Evolutionary conservation across 2,888 invertebrate species (phyloP).

Genomic region (Spicauda simplicius): DNA sequence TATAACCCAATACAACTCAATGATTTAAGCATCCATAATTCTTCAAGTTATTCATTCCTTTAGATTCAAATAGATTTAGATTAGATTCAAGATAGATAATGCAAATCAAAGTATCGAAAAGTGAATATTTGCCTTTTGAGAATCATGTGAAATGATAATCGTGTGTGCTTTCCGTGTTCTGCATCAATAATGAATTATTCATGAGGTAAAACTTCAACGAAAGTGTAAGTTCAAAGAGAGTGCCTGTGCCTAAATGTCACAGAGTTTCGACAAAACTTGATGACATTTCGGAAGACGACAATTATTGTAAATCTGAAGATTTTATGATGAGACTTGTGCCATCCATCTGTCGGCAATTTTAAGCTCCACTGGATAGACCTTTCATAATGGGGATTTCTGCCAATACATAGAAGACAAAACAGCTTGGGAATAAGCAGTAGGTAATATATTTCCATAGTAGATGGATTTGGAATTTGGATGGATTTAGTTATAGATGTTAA

Average conservation of each 20-base stretch:
- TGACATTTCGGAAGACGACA: constrained; percentile 16
- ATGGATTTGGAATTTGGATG: too few species aligned
- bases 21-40: too few species aligned
- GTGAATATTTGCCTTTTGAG: constrained; percentile 27
- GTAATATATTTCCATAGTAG: too few species aligned
- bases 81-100: too few species aligned
- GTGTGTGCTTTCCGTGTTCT: constrained; percentile 28
- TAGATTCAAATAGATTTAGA: constrained; percentile 10
- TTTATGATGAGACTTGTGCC: neutral
- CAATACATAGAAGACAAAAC: too few species aligned
- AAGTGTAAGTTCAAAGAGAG: constrained; percentile 32
- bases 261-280: constrained; percentile 16
- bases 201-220: constrained; percentile 31
- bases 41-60: neutral
- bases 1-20: too few species aligned
- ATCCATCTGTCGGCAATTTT: too few species aligned
- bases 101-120: constrained; percentile 28
- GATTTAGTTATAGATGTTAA: too few species aligned
- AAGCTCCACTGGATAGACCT: too few species aligned
- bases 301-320: neutral
- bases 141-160: constrained; percentile 31
- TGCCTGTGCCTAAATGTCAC: constrained; percentile 14
- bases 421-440: too few species aligned
- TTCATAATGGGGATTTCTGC: too few species aligned
- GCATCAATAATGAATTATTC: constrained; percentile 28